Conservation (phyloP, 2,113 vertebrate genomes). For the Amphiprion ocellaris region DNA sequence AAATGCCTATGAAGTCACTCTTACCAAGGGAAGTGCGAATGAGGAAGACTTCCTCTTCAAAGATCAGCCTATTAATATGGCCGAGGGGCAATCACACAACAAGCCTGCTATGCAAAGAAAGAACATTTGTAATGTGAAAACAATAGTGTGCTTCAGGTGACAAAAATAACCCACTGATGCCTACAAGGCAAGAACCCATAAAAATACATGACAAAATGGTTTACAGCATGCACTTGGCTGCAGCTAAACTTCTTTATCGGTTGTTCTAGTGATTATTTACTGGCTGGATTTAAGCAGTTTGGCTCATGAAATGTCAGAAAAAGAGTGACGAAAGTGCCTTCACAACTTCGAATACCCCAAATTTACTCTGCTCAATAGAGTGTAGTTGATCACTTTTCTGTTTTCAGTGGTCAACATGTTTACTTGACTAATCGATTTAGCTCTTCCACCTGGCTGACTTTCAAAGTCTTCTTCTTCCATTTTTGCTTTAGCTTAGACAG, state of each 20-base stretch:
- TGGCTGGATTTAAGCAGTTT: neutral
- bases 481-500: too few species aligned
- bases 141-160: constrained; percentile 31
- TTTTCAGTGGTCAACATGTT: too few species aligned
- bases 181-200: neutral
- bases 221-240: neutral
- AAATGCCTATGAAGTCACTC: neutral
- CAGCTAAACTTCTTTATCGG: neutral
- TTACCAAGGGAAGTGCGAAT: constrained; percentile 37
- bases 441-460: too few species aligned
- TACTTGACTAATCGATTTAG: too few species aligned
- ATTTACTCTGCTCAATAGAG: too few species aligned
- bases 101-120: neutral
- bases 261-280: neutral
- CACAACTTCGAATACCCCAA: too few species aligned
- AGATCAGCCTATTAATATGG: neutral
- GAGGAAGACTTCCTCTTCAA: constrained; percentile 48
- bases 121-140: constrained; percentile 6
- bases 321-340: too few species aligned
- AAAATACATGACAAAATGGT: neutral
- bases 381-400: too few species aligned
- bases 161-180: constrained; percentile 9
- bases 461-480: too few species aligned
- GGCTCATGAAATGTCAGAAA: neutral
- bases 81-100: neutral